These are phyloP conservation scores for Melanotaenia boesemani DNA, from an alignment of 2,797 vertebrate species.

Conservation along the genomic window DNA sequence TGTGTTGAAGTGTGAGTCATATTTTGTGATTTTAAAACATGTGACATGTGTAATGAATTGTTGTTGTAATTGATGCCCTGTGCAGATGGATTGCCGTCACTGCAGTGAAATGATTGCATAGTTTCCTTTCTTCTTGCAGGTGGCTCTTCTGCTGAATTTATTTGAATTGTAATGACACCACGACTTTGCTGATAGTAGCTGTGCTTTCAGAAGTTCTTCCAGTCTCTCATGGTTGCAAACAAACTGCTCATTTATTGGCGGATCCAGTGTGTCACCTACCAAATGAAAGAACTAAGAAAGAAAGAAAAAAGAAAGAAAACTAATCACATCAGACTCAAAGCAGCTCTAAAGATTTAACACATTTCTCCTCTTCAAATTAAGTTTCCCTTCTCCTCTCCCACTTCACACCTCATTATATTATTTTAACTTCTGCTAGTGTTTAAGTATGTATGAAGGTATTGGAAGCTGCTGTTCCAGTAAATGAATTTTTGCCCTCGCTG, in stretches of 20 bases:
- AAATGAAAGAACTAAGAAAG: conserved; percentile 28
- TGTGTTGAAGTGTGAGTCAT: background rate
- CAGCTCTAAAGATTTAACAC: conserved; percentile 31
- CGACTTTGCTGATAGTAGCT: conserved; percentile 1
- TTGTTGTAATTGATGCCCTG: background rate
- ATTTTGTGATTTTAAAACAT: background rate
- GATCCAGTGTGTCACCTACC: conserved; percentile 26
- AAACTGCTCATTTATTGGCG: conserved; percentile 39
- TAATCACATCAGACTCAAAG: conserved; percentile 28
- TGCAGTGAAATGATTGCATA: background rate
- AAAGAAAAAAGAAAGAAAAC: conserved; percentile 14
- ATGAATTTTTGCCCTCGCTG: background rate
- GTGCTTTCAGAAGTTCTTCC: conserved; percentile 23
- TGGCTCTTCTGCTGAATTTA: conserved; percentile 27
- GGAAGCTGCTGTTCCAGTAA: background rate
- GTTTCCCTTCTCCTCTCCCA: background rate
- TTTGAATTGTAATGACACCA: conserved; percentile 41
- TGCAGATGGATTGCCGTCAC: background rate
- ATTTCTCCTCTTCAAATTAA: conserved; percentile 33
- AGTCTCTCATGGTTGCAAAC: conserved; percentile 37
- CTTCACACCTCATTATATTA: background rate
- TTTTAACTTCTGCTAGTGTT: conserved; percentile 13
- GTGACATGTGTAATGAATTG: background rate
- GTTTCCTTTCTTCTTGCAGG: conserved; percentile 10
- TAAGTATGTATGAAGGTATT: background rate